Base-by-base conservation (phyloP, 2,888 invertebrate species). In the Plusia festucae region DNA sequence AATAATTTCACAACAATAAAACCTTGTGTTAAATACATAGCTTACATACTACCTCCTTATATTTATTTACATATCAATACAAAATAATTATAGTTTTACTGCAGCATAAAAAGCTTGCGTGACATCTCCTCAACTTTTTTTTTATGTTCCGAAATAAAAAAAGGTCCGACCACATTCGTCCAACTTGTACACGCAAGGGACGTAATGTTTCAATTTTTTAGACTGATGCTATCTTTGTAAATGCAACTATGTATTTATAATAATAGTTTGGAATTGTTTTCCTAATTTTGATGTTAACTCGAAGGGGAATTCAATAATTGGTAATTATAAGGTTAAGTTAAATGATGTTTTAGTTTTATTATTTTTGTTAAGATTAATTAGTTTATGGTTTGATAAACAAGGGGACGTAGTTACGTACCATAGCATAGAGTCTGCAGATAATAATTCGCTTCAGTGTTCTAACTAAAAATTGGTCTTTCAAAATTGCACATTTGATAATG, bases 171-270 rank as follows among this genome's bases (percentile, higher is more conserved):
- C 81, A 83, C 76, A 82, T 82, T 81, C 82, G 81, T 76, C 76
- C 79, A 76, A 79, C 82, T 83, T 81, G 70, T 71, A 74, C 89
- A 89, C 89, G 89, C 89, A 76, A 88, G 75, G 82, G 80, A 82
- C 74, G 63, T 65, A 57, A 70, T 73, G 70, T 70, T 79, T 71
- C 15, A 65, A 70, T 76, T 69, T 82, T 78, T 82, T 76, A 64
- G 74, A 55, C 40, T 52, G 83, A 85, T 85, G 56, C 51, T 79
- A 86, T 85, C 86, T 75, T 30, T 57, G 51, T 67, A 67, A 71
- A 73, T 65, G 66, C 65, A 67, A 63, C 63, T 66, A 46, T 64
- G 46, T 68, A 24, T 60, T 57, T 67, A 65, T 56, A 63, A 64
- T 70, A 60, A 69, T 71, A 70, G 54, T 60, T 68, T 59, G 53